Evolutionary conservation across 2,888 invertebrate species (phyloP), one percentile per base, ranked within the genome.

Genomic region (Drosophila maculinotata): DNA sequence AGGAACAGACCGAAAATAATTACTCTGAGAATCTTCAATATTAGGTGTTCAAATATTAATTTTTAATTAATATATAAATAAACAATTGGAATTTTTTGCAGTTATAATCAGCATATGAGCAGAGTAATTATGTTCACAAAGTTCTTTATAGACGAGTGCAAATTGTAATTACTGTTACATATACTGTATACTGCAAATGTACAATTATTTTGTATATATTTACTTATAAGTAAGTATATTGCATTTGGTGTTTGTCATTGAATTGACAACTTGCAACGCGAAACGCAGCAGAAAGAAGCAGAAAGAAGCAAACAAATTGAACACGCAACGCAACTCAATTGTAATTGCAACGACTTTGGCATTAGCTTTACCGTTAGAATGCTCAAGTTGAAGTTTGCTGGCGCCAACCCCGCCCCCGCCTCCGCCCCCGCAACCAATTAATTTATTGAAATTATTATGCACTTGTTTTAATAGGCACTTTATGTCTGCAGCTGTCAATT

Each of bases 241-340:
- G 5, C 17, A n/a, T 44, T 9, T 44, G 33, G 69, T 59, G 65
- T 73, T 79, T 76, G 83, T 79, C 79, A 82, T 79, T 79, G 78
- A 76, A 48, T 64, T 58, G 45, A 53, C 52, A 56, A 51, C 54
- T 54, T 36, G 58, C 45, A 33, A 64, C 54, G 42, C 10, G 51
- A 15, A 17, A 15, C 20, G n/a, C 35, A 17, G 26, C 17, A 14
- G 39, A 51, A 9, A 26, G 17, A 39, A 42, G 35, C 17, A 14
- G n/a, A 38, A 15, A 9, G 30, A 25, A 25, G 26, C 53, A 49
- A 20, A 20, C 20, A 20, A 20, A 4, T 3, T 4, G 20, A 20
- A 33, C 35, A 35, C 28, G 35, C 44, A 47, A 63, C 62, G 60
- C 69, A 69, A 68, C 31, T 15, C 62, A 48, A 53, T 49, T 17